Evolutionary conservation across 2,797 vertebrate species (phyloP).

Genomic region (Coluber constrictor): DNA sequence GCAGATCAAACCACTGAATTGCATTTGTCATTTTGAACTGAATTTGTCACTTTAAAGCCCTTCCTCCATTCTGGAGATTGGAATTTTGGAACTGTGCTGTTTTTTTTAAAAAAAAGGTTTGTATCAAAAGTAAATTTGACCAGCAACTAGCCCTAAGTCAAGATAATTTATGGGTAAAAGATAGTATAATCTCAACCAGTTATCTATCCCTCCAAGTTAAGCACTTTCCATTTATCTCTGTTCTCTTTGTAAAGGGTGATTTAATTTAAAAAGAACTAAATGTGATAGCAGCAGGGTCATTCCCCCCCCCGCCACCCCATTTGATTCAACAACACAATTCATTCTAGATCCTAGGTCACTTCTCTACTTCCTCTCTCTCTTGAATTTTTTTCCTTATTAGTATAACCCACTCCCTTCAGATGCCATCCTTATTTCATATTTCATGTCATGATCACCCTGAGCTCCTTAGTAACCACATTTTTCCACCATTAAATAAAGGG

Average conservation of each 20-base stretch:
- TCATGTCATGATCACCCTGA: not conserved
- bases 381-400: not conserved
- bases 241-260: not conserved
- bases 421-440: not conserved
- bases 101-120: not conserved
- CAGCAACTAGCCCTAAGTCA: not conserved
- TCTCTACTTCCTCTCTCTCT: not conserved
- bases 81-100: not conserved
- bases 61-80: not conserved
- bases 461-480: not conserved
- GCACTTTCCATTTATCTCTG: not conserved
- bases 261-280: not conserved
- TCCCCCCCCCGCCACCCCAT: no score
- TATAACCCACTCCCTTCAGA: not conserved
- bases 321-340: not conserved
- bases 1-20: not conserved
- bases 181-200: not conserved
- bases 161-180: not conserved
- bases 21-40: not conserved
- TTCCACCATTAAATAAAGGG: not conserved
- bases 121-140: not conserved
- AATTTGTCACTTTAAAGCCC: not conserved
- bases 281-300: not conserved
- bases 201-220: not conserved
- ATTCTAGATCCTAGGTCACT: not conserved